Evolutionary conservation across 2,797 vertebrate species (phyloP).

Genomic region (Sarcophilus harrisii): DNA sequence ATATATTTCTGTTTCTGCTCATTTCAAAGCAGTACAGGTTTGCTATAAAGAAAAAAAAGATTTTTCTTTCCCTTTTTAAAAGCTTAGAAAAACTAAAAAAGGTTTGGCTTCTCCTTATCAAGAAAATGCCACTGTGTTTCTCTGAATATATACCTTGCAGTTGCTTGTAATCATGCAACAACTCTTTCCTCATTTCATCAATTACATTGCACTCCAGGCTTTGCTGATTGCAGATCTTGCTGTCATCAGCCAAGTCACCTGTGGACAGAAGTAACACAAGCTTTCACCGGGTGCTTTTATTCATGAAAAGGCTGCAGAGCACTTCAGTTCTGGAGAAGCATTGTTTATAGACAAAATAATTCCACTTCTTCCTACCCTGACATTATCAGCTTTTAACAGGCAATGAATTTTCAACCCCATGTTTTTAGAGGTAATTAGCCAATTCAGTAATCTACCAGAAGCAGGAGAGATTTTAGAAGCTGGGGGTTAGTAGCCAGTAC

Average conservation of each 20-base stretch:
- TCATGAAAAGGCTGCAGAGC: slow-evolving; percentile 48
- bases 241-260: neutral
- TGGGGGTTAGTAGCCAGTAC: slow-evolving; percentile 41
- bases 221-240: neutral
- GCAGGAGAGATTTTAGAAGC: slow-evolving; percentile 62
- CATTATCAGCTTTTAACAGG: slow-evolving; percentile 71
- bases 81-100: neutral
- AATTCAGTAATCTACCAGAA: slow-evolving; percentile 67
- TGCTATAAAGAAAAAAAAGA: neutral
- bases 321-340: slow-evolving; percentile 54
- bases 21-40: neutral
- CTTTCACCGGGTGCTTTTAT: slow-evolving; percentile 24
- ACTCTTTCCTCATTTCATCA: neutral
- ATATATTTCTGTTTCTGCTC: neutral
- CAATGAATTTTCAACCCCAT: slow-evolving; percentile 52
- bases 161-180: neutral
- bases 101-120: neutral
- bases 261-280: neutral
- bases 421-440: slow-evolving; percentile 67
- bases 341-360: slow-evolving; percentile 60
- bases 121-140: slow-evolving; percentile 15
- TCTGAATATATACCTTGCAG: neutral
- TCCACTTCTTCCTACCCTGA: slow-evolving; percentile 48
- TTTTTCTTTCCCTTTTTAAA: neutral
- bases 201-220: neutral